Conservation (phyloP, 2,113 vertebrate species). For the Halichoeres trimaculatus region DNA sequence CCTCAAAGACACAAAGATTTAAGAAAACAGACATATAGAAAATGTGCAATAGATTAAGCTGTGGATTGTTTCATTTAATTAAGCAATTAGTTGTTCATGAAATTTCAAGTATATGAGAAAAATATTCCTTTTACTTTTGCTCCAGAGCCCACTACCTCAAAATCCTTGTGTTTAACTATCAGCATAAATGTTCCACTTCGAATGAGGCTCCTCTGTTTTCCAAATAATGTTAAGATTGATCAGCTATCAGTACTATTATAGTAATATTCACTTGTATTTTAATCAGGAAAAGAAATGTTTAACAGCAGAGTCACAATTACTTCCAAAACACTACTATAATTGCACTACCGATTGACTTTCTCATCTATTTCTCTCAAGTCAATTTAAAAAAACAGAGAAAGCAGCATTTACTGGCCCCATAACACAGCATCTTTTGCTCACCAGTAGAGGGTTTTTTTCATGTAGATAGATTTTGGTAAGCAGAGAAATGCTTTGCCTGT, state of each 20-base stretch:
- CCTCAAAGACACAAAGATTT: too few relatives aligned
- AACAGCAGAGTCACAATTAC: not conserved
- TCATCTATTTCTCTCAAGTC: not conserved
- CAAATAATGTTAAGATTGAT: too few relatives aligned
- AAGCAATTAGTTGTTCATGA: not conserved
- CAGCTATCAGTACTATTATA: too few relatives aligned
- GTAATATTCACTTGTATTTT: not conserved
- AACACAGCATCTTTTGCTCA: not conserved
- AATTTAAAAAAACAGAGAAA: not conserved
- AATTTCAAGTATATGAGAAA: not conserved
- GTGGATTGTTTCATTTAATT: not conserved
- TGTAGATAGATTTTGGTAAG: not conserved
- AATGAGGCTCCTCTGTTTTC: not conserved
- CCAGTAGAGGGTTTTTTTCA: not conserved
- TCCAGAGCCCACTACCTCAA: not conserved
- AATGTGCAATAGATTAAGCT: too few relatives aligned
- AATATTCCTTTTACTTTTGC: not conserved
- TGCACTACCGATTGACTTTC: not conserved
- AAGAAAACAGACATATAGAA: too few relatives aligned
- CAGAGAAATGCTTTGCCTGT: constrained; percentile 14
- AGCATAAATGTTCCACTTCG: not conserved
- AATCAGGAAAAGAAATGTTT: not conserved
- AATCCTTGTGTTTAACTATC: not conserved
- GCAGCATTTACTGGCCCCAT: not conserved
- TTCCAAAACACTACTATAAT: not conserved